phyloP scores from a whole-genome alignment of 2,797 vertebrate species.

The Geotrypetes seraphini region DNA sequence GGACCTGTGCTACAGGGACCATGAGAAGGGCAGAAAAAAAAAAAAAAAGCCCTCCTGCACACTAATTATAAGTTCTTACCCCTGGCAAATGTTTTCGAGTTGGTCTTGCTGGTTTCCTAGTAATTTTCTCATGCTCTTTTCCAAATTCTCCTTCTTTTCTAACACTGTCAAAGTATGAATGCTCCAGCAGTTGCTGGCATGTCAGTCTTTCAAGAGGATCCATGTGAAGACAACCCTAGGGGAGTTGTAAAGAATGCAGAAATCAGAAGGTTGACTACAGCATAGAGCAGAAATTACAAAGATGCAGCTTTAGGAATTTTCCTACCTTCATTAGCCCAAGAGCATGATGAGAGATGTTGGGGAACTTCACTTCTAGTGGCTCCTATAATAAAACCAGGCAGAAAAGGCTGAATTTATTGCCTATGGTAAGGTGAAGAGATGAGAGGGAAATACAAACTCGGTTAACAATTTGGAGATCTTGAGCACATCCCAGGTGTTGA shows the following conservation, averaged over 20 bases:
- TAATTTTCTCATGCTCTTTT: slow-evolving; percentile 49
- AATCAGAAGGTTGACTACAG: too few relatives aligned
- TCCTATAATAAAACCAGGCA: slow-evolving; percentile 70
- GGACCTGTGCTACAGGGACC: too few relatives aligned
- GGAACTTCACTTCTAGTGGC: slow-evolving; percentile 76
- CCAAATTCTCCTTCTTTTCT: slow-evolving; percentile 48
- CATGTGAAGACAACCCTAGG: slow-evolving; percentile 79
- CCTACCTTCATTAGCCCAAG: slow-evolving; percentile 85
- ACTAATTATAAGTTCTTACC: slow-evolving; percentile 43
- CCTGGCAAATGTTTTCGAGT: slow-evolving; percentile 63
- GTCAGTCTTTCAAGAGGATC: slow-evolving; percentile 74
- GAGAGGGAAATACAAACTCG: too few relatives aligned
- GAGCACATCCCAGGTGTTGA: too few relatives aligned
- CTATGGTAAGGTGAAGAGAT: too few relatives aligned
- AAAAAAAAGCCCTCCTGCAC: too few relatives aligned
- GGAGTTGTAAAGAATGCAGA: not conserved
- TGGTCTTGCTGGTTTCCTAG: slow-evolving; percentile 50
- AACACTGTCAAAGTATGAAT: slow-evolving; percentile 77
- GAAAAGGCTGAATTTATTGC: too few relatives aligned
- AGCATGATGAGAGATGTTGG: slow-evolving; percentile 68
- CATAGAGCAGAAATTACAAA: too few relatives aligned
- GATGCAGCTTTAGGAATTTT: too few relatives aligned
- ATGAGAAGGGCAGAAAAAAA: too few relatives aligned
- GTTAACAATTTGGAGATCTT: too few relatives aligned
- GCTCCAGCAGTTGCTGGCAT: slow-evolving; percentile 80